These are phyloP conservation scores for Leptobrachium leishanense DNA, from an alignment of 2,113 vertebrate species.

Conservation along the genomic window DNA sequence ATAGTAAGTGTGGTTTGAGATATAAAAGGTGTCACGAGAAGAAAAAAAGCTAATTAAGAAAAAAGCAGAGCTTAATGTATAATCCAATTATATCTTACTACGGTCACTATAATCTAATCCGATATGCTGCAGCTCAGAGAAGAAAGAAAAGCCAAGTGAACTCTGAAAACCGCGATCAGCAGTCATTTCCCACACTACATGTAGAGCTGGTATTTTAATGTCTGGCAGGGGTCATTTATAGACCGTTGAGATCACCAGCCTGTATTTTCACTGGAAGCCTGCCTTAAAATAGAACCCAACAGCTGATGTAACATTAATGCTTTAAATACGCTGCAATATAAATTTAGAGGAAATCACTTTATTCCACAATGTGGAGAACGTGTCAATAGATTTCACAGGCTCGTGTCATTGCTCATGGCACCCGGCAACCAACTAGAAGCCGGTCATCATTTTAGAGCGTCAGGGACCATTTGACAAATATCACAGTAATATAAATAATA, in stretches of 20 bases:
- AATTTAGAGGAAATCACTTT: slow-evolving; percentile 48
- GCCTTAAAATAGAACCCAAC: slow-evolving; percentile 61
- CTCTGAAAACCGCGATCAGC: not conserved
- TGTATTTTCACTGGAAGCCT: slow-evolving; percentile 62
- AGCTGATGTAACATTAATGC: slow-evolving; percentile 62
- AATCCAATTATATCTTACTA: too few species aligned
- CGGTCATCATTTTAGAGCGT: too few species aligned
- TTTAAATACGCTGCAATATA: slow-evolving; percentile 53
- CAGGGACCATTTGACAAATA: too few species aligned
- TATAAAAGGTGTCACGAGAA: too few species aligned
- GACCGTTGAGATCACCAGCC: slow-evolving; percentile 53
- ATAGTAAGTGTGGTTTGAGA: too few species aligned
- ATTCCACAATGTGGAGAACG: slow-evolving; percentile 36
- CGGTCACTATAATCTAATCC: too few species aligned
- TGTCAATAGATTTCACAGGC: too few species aligned
- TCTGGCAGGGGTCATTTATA: slow-evolving; percentile 58
- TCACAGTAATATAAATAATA: too few species aligned
- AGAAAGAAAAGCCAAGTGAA: not conserved
- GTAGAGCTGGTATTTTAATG: slow-evolving; percentile 42
- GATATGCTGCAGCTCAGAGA: not conserved
- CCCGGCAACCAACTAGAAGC: too few species aligned
- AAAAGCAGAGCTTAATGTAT: too few species aligned
- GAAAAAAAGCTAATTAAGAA: too few species aligned
- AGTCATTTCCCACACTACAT: slow-evolving; percentile 50
- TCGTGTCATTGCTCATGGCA: too few species aligned